Evolutionary conservation across 2,797 vertebrate species (phyloP).

Genomic region (Trachops cirrhosus): DNA sequence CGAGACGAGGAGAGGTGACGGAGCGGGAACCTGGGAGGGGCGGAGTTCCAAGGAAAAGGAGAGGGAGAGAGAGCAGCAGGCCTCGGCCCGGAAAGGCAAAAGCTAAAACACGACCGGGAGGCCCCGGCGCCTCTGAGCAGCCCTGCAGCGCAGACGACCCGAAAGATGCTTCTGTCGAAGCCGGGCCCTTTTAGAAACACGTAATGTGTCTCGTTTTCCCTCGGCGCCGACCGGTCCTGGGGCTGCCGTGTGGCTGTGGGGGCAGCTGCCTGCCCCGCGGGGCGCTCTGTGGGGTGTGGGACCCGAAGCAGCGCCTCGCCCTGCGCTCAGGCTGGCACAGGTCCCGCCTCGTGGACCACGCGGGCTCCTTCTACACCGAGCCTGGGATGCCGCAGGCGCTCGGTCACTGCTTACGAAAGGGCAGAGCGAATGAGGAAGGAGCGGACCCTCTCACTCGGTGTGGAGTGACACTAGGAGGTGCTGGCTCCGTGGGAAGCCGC

Average conservation of each 20-base stretch:
- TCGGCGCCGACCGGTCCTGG: not conserved
- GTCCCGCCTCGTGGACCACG: no score
- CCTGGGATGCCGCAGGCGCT: not conserved
- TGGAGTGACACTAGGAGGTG: not conserved
- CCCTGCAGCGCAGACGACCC: no score
- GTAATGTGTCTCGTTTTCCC: not conserved
- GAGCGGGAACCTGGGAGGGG: no score
- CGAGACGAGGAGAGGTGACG: not conserved
- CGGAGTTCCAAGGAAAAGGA: not conserved
- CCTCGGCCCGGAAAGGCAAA: not conserved
- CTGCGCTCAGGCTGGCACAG: not conserved
- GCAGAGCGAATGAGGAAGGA: not conserved
- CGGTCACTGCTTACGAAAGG: not conserved
- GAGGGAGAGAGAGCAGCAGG: not conserved
- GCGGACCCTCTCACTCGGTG: rapidly evolving
- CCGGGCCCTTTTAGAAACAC: not conserved
- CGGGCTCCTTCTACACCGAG: not conserved
- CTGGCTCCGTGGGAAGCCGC: not conserved
- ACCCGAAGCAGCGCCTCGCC: not conserved
- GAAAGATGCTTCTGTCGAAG: not conserved
- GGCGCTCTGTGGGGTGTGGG: no score
- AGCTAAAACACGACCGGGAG: not conserved
- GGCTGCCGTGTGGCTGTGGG: not conserved
- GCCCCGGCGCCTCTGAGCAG: not conserved
- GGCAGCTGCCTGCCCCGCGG: no score